A percentile compares a stretch with the other conserved stretches of the same genome.
These are phyloP conservation scores for Diplogasteroides magnus DNA, from an alignment of 1,140 invertebrate genomes.

Conservation along the genomic window DNA sequence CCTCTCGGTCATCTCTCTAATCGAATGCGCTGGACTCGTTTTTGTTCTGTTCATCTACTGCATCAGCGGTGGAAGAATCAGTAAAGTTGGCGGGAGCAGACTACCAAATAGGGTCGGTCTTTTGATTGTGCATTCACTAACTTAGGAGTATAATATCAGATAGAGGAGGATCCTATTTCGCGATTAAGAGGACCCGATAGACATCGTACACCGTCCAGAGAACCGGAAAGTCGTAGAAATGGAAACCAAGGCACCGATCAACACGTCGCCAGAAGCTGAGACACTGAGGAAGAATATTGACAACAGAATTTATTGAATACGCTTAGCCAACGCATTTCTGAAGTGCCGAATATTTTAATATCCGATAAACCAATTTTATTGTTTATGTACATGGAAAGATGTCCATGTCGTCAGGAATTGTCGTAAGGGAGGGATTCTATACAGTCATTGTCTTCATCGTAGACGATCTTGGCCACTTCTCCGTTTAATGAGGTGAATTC, in stretches of 20 bases:
- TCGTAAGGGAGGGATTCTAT: too few relatives aligned
- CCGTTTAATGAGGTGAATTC: too few relatives aligned
- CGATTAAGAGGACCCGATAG: conserved; percentile 14
- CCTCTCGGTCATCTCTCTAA: conserved; percentile 19
- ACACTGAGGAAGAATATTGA: neutral
- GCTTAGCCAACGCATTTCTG: neutral
- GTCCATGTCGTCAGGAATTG: too few relatives aligned
- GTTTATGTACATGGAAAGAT: neutral
- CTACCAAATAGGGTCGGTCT: conserved; percentile 13
- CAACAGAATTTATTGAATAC: neutral
- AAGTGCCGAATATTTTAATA: neutral
- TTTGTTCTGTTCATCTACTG: conserved; percentile 11
- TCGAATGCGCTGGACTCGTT: conserved; percentile 15
- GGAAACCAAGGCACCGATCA: neutral
- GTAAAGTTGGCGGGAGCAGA: conserved; percentile 6
- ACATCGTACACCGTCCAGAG: conserved; percentile 3
- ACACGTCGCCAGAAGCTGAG: neutral
- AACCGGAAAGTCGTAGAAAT: neutral
- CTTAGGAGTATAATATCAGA: neutral
- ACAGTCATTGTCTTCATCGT: too few relatives aligned
- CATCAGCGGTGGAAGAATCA: conserved; percentile 3
- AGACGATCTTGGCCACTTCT: too few relatives aligned
- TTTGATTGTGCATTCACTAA: conserved; percentile 4
- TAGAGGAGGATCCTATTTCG: neutral
- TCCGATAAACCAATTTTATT: neutral